These are phyloP conservation scores for Erpetoichthys calabaricus DNA, from an alignment of 2,797 vertebrate genomes.

Conservation along the genomic window DNA sequence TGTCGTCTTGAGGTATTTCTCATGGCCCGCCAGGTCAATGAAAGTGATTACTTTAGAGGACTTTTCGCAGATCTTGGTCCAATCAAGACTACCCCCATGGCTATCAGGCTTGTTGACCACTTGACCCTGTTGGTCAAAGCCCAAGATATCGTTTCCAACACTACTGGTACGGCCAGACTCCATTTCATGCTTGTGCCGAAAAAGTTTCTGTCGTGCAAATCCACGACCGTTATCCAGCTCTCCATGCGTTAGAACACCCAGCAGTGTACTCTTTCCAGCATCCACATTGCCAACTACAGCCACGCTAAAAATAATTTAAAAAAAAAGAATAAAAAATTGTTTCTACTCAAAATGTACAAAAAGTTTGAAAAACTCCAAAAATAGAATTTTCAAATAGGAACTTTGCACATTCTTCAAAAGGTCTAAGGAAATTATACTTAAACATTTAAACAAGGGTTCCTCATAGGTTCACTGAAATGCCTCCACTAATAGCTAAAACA, in stretches of 20 bases:
- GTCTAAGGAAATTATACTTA: not conserved
- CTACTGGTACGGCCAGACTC: conserved; percentile 96
- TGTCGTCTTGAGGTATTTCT: conserved; percentile 94
- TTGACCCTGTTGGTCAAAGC: conserved; percentile 87
- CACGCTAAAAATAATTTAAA: conserved; percentile 50
- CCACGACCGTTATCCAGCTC: conserved; percentile 94
- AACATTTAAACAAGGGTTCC: not conserved
- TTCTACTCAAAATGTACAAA: not conserved
- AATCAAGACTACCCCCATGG: conserved; percentile 86
- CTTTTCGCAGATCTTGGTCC: conserved; percentile 96
- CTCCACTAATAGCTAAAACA: too few species aligned
- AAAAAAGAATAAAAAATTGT: conserved; percentile 8
- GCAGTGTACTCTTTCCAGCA: conserved; percentile 85
- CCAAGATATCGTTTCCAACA: conserved; percentile 93
- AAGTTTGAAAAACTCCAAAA: not conserved
- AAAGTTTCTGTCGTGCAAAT: conserved; percentile 94
- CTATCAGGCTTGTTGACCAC: conserved; percentile 94
- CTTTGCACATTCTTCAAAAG: not conserved
- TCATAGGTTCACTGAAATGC: too few species aligned
- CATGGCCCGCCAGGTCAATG: conserved; percentile 88
- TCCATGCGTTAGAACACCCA: conserved; percentile 87
- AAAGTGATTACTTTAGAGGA: conserved; percentile 95
- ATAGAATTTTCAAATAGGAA: not conserved
- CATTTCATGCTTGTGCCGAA: conserved; percentile 95
- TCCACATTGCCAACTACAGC: conserved; percentile 96